Evolutionary conservation across 2,113 vertebrate genomes (phyloP).

Genomic region (Cynopterus brachyotis): DNA sequence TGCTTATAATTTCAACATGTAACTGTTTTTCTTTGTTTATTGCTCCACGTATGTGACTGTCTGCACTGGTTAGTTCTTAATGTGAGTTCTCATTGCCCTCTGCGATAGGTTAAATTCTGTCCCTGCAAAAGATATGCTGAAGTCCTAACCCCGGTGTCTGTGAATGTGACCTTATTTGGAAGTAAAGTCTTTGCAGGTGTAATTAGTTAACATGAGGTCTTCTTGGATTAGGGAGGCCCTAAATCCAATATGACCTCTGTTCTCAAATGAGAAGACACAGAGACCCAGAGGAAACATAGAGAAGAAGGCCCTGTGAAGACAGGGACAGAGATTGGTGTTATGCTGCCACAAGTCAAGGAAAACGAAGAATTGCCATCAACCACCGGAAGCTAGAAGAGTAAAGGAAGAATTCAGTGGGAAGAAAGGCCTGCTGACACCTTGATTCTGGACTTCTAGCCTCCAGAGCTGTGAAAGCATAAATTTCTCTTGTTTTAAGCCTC

Average conservation of each 20-base stretch:
- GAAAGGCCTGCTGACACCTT: background rate
- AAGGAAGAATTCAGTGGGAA: background rate
- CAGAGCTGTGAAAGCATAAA: background rate
- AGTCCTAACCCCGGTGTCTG: background rate
- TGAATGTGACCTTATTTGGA: background rate
- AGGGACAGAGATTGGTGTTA: background rate
- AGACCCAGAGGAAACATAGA: background rate
- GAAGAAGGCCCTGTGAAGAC: background rate
- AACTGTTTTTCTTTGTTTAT: background rate
- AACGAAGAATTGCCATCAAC: too few species aligned
- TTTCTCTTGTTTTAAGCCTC: background rate
- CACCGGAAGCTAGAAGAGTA: background rate
- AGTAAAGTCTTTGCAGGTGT: background rate
- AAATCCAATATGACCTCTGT: background rate
- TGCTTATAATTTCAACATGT: background rate
- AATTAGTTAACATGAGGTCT: slow-evolving; percentile 18
- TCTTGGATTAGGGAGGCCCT: background rate
- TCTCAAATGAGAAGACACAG: background rate
- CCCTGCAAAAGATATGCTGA: background rate
- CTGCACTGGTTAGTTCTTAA: background rate
- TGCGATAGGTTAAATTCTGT: background rate
- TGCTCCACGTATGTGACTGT: background rate
- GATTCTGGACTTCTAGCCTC: background rate
- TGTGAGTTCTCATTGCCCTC: background rate
- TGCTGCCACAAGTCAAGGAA: background rate